phyloP scores from a whole-genome alignment of 2,888 invertebrate species.

The Drosophila mayaguana region DNA sequence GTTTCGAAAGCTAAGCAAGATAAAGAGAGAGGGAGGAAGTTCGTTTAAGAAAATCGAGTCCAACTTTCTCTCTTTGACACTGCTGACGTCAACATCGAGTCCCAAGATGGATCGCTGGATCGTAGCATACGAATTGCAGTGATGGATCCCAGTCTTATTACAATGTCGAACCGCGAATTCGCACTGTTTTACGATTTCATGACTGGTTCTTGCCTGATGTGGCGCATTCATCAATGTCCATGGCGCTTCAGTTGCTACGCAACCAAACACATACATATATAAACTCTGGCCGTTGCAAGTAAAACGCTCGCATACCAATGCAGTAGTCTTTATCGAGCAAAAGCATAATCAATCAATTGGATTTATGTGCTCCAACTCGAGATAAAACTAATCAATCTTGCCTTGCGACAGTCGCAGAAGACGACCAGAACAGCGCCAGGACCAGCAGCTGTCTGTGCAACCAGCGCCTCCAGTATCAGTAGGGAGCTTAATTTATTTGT shows the following conservation, averaged over 20 bases:
- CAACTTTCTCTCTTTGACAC: slow-evolving; percentile 59
- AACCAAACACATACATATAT: slow-evolving; percentile 31
- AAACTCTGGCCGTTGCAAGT: slow-evolving; percentile 45
- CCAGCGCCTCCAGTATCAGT: slow-evolving; percentile 22
- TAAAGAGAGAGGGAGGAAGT: slow-evolving; percentile 34
- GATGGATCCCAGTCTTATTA: slow-evolving; percentile 44
- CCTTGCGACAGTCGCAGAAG: slow-evolving; percentile 66
- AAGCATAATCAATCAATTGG: slow-evolving; percentile 84
- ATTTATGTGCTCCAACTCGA: slow-evolving; percentile 83
- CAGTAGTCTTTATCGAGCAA: slow-evolving; percentile 78
- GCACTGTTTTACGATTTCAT: slow-evolving; percentile 37
- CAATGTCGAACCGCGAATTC: slow-evolving; percentile 29
- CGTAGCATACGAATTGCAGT: slow-evolving; percentile 36
- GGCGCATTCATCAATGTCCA: slow-evolving; percentile 77
- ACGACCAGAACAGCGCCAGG: slow-evolving; percentile 30
- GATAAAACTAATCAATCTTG: slow-evolving; percentile 84
- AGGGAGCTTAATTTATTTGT: slow-evolving; percentile 56
- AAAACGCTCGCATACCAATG: slow-evolving; percentile 60
- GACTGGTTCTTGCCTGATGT: slow-evolving; percentile 39
- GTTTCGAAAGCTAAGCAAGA: slow-evolving; percentile 62
- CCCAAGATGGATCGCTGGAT: slow-evolving; percentile 71
- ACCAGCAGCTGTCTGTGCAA: slow-evolving; percentile 11
- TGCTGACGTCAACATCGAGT: slow-evolving; percentile 36
- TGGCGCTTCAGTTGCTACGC: slow-evolving; percentile 63
- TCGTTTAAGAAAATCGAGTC: slow-evolving; percentile 45